These are phyloP conservation scores for Brachyhypopomus gauderio DNA, from an alignment of 2,113 vertebrate species.

Conservation along the genomic window DNA sequence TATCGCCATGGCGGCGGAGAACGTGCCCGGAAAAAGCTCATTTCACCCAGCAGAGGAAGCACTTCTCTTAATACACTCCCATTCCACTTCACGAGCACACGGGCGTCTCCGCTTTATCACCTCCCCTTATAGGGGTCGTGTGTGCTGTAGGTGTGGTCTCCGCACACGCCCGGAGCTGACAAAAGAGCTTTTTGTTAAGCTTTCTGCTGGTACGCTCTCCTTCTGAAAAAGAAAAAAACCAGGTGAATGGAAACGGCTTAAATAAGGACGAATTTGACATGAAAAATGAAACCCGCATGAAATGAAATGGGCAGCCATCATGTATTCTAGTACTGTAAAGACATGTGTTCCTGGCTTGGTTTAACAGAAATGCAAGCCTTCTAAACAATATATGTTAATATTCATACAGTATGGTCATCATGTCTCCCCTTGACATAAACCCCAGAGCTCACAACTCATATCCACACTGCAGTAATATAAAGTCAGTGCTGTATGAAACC, in stretches of 20 bases:
- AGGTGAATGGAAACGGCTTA: neutral
- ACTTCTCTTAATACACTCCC: slow-evolving; percentile 23
- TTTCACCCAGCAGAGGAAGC: slow-evolving; percentile 29
- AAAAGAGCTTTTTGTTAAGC: neutral
- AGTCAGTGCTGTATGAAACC: neutral
- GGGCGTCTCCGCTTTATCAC: neutral
- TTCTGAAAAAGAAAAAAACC: no score
- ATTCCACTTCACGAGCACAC: slow-evolving; percentile 5
- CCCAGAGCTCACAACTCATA: neutral
- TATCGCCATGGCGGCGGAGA: slow-evolving; percentile 40
- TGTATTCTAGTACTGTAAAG: neutral
- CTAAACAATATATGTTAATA: neutral
- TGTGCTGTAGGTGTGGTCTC: slow-evolving; percentile 5
- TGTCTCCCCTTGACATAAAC: no score
- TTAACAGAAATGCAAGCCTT: neutral
- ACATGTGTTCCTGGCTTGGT: neutral
- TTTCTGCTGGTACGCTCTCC: neutral
- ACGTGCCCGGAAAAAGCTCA: slow-evolving; percentile 17
- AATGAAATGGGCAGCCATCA: neutral
- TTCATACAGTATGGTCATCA: no score
- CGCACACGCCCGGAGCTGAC: neutral
- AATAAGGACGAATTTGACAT: slow-evolving; percentile 4
- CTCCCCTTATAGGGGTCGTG: neutral
- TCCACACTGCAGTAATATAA: neutral
- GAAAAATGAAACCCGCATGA: slow-evolving; percentile 17